Percentiles rank a stretch among this genome's conserved stretches.
phyloP scores from a whole-genome alignment of 2,797 vertebrate genomes.

The Etheostoma nigrum region DNA sequence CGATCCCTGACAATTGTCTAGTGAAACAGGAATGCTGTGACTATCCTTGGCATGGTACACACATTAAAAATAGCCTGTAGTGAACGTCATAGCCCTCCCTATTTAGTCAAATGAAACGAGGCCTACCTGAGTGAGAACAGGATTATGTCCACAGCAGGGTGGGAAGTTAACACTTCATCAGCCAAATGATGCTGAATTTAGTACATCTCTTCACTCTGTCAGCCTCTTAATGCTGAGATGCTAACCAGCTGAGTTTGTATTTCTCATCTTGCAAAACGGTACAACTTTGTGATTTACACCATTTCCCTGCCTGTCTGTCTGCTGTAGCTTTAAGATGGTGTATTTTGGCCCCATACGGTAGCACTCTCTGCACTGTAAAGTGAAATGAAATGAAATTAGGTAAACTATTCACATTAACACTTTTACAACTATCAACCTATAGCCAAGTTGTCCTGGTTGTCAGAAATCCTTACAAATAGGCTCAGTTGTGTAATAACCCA shows the following conservation, averaged over 20 bases:
- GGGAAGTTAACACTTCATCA: slow-evolving; percentile 47
- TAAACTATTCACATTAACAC: background rate
- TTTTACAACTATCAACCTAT: background rate
- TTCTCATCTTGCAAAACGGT: background rate
- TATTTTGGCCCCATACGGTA: background rate
- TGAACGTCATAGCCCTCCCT: slow-evolving; percentile 36
- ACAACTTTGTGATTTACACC: background rate
- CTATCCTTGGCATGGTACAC: slow-evolving; percentile 20
- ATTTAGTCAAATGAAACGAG: slow-evolving; percentile 56
- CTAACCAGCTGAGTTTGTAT: background rate
- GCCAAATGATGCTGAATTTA: slow-evolving; percentile 31
- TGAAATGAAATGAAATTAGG: background rate
- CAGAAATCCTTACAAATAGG: background rate
- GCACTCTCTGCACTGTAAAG: background rate
- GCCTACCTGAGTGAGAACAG: slow-evolving; percentile 58
- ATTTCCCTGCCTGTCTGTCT: background rate
- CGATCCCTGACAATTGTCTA: background rate
- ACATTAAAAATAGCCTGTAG: slow-evolving; percentile 48
- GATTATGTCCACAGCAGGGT: slow-evolving; percentile 52
- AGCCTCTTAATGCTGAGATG: background rate
- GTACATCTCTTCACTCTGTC: background rate
- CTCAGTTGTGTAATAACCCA: background rate
- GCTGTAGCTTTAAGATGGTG: background rate
- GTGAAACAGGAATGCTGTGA: slow-evolving; percentile 5
- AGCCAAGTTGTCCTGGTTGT: background rate